Conservation (phyloP, 2,113 vertebrate genomes). For the Elephas maximus region DNA sequence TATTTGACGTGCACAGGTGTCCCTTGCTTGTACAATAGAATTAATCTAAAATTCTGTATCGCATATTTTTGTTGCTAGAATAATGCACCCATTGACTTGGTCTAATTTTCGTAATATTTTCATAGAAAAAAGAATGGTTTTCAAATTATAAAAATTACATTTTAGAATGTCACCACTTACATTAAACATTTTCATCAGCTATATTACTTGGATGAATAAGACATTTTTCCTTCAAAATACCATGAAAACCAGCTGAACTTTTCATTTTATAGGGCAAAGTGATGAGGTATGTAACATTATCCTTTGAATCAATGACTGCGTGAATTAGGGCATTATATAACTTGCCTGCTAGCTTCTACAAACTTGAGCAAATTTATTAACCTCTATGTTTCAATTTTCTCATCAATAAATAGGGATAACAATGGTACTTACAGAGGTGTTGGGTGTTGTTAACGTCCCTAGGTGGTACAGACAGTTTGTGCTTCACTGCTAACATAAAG, state of each 20-base stretch:
- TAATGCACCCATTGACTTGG: constrained; percentile 27
- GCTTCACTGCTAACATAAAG: background rate
- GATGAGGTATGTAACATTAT: background rate
- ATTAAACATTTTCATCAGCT: constrained; percentile 24
- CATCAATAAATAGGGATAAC: background rate
- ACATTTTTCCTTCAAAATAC: constrained; percentile 50
- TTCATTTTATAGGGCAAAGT: background rate
- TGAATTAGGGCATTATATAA: background rate
- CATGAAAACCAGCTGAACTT: background rate
- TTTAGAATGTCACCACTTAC: background rate
- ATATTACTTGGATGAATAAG: constrained; percentile 4
- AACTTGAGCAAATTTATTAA: background rate
- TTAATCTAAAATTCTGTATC: background rate
- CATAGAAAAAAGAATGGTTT: constrained; percentile 46
- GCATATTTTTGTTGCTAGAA: constrained; percentile 40
- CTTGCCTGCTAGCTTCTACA: background rate
- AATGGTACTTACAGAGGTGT: background rate
- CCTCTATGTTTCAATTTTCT: background rate
- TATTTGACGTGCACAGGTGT: background rate
- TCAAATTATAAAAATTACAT: constrained; percentile 35
- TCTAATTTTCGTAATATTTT: constrained; percentile 53
- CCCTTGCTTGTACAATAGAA: background rate
- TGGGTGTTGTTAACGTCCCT: background rate
- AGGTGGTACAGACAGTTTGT: background rate
- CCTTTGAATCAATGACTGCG: constrained; percentile 4